Evolutionary conservation across 2,113 vertebrate genomes (phyloP).

Genomic region (Campylorhamphus procurvoides): DNA sequence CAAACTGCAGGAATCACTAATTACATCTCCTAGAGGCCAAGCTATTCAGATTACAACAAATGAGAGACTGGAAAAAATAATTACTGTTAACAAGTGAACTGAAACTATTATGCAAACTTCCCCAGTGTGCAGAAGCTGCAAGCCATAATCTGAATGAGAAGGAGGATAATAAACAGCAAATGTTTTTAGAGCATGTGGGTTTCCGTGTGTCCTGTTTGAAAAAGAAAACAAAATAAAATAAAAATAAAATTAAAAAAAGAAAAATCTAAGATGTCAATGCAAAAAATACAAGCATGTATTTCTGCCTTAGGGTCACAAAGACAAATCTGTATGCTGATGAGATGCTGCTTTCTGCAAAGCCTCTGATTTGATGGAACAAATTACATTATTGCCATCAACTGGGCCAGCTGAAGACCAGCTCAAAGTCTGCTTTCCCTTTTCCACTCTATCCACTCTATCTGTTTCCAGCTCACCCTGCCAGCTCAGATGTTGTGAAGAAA

Average conservation of each 20-base stretch:
- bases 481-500: conserved; percentile 8
- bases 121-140: conserved; percentile 1
- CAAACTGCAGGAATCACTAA: conserved; percentile 46
- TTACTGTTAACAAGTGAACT: conserved; percentile 57
- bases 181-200: neutral
- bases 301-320: neutral
- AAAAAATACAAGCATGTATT: neutral
- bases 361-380: neutral
- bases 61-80: conserved; percentile 40
- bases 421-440: neutral
- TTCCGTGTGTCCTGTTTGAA: neutral
- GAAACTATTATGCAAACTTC: conserved; percentile 50
- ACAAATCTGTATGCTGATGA: neutral
- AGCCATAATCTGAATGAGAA: neutral
- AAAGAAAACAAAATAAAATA: neutral
- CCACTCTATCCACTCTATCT: neutral
- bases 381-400: neutral
- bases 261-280: neutral
- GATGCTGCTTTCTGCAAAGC: neutral
- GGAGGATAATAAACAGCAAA: neutral
- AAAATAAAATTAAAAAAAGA: neutral
- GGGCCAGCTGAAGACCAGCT: neutral
- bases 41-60: conserved; percentile 39
- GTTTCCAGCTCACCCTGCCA: conserved; percentile 22
- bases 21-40: conserved; percentile 34